Evolutionary conservation across 2,113 vertebrate species (phyloP).

Genomic region (Paraplagusia blochii): DNA sequence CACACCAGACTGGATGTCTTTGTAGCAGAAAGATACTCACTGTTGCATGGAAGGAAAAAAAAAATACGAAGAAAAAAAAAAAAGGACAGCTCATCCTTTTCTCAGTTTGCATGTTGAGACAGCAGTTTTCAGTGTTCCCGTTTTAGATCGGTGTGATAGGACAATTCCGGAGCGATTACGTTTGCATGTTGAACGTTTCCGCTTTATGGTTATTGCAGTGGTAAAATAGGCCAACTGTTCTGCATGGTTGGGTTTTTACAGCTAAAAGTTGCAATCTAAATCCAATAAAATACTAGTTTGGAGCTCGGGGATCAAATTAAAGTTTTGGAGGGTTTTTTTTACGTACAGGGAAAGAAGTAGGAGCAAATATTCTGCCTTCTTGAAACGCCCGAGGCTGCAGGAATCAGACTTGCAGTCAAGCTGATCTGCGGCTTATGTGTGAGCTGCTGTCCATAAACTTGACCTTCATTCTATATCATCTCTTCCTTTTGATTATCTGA

Average conservation of each 20-base stretch:
- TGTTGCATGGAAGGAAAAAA: background rate
- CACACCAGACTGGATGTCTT: conserved; percentile 57
- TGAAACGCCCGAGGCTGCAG: too few species aligned
- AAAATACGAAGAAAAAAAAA: conserved; percentile 46
- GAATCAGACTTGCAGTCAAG: too few species aligned
- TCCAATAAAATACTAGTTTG: too few species aligned
- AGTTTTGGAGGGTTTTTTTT: too few species aligned
- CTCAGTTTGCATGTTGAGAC: conserved; percentile 28
- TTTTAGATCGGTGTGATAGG: conserved; percentile 20
- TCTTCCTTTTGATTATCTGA: too few species aligned
- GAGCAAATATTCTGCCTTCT: too few species aligned
- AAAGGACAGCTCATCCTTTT: conserved; percentile 26
- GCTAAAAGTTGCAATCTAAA: too few species aligned
- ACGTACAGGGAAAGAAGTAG: too few species aligned
- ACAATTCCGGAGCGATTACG: conserved; percentile 15
- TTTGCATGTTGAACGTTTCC: conserved; percentile 16
- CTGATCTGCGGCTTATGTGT: too few species aligned
- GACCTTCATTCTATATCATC: too few species aligned
- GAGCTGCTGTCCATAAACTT: too few species aligned
- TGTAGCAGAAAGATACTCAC: conserved; percentile 52
- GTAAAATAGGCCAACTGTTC: conserved; percentile 9
- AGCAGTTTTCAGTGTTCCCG: conserved; percentile 36
- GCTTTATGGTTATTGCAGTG: conserved; percentile 5
- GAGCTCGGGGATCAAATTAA: too few species aligned
- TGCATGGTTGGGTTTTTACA: background rate